Evolutionary conservation across 1,140 invertebrate genomes (phyloP), one percentile per base, ranked within the genome.

Genomic region (Solen grandis): DNA sequence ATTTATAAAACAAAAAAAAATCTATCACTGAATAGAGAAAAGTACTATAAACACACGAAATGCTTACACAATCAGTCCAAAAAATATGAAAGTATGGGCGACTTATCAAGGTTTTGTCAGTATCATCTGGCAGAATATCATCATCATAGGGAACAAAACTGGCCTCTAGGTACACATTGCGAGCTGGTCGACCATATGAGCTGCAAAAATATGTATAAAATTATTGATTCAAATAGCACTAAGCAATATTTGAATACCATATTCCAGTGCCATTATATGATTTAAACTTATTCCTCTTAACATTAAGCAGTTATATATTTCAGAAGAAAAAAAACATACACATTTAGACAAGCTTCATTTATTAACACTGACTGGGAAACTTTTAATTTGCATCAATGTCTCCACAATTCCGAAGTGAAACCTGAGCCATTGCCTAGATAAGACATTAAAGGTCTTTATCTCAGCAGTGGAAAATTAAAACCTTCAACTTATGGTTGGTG

Each of bases 61-160:
- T n/a, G n/a, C 87, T 79, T 87, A 92, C 91, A 90, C 97, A 98
- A 92, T 98, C 97, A 54, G 96, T 98, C 95, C 97, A 98, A 93
- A 96, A 99, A 68, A 97, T 97, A 92, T 99, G 91, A 88, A 99
- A 96, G 89, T 98, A 95, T 29, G 97, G 96, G 83, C 96, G 95
- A 81, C 96, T 95, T 59, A 97, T 93, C 31, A 98, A 93, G 29
- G 86, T 87, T 93, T 94, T 95, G 85, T 95, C 94, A 84, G 95
- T 94, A 82, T 96, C 95, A 62, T 94, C 92, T 22, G 95, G 94
- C 31, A 96, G 89, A 81, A 95, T 94, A 62, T 92, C 92, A 50
- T 92, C 91, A 87, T 92, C 88, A 92, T 97, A 98, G 70, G 96
- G 95, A 46, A 97, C 94, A 93, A 98, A 98, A 81, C 94, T 95